Evolutionary conservation across 2,888 invertebrate species (phyloP), one percentile per base, ranked within the genome.

Genomic region (Scaptomyza flava): DNA sequence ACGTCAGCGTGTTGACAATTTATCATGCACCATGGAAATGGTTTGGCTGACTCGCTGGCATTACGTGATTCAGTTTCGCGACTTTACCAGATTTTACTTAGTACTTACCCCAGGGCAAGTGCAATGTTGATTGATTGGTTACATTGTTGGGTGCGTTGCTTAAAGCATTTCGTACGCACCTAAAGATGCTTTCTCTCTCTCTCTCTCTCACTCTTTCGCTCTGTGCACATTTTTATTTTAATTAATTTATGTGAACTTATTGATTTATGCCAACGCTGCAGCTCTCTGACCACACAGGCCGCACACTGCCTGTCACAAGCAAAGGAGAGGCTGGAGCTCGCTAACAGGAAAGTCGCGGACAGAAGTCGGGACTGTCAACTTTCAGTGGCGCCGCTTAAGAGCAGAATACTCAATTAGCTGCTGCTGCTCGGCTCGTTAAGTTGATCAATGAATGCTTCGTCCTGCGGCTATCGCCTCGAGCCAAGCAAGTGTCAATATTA

Each of bases 1-100:
- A 89, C 89, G 90, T 89, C 90, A 89, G 90, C 83, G 75, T 85
- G 89, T 87, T 87, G 89, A 89, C 84, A 85, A 90, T 90, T 89
- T 89, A 90, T 90, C 89, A 80, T 88, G 81, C 56, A 68, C 71
- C 56, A 48, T 61, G 64, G 74, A 53, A 46, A 41, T 41, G 41
- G 41, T 17, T 41, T 36, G 65, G 41, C 45, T 38, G 50, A 5
- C 47, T 33, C 54, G 45, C 48, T 50, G 51, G 7, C 36, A 36
- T 38, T 70, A 74, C 74, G 75, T 74, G 74, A 75, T 74, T 70
- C 73, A 66, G 69, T 65, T 58, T 46, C 45, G 17, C 17, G 17
- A 41, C 41, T 41, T 38, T 8, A 38, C 38, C 38, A 50, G 60
- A 59, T 52, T 47, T 34, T n/a, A 3, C 30, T 27, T 27, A 27